These are phyloP conservation scores for Coelogynopora nodosa DNA, from an alignment of 2,888 invertebrate species.

Conservation along the genomic window DNA sequence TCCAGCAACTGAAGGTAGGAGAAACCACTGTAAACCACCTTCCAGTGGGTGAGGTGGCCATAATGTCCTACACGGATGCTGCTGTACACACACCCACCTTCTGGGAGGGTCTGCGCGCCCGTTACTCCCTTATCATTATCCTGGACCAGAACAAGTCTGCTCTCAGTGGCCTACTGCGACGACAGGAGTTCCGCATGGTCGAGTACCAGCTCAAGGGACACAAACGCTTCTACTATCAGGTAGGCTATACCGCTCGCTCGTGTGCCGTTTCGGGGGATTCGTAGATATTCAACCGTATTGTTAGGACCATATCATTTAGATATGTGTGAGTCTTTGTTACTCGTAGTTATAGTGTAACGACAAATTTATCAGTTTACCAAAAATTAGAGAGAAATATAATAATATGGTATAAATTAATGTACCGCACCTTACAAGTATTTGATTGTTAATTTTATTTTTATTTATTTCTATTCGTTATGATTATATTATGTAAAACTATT, in stretches of 20 bases:
- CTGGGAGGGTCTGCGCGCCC: constrained; percentile 29
- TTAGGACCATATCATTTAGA: too few species aligned
- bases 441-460: too few species aligned
- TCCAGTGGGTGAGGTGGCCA: constrained; percentile 20
- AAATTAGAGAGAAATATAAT: too few species aligned
- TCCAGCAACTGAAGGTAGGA: constrained; percentile 27
- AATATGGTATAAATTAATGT: too few species aligned
- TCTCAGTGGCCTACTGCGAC: constrained; percentile 19
- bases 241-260: too few species aligned
- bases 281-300: too few species aligned
- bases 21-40: constrained; percentile 26
- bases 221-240: constrained; percentile 38
- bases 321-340: too few species aligned
- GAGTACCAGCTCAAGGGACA: constrained; percentile 36
- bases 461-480: too few species aligned
- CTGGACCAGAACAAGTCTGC: constrained; percentile 35
- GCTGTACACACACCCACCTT: constrained; percentile 36
- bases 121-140: constrained; percentile 26
- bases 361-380: too few species aligned
- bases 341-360: too few species aligned
- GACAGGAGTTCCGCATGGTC: constrained; percentile 32
- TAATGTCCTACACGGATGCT: constrained; percentile 41
- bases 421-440: too few species aligned
- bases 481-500: too few species aligned
- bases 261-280: neutral